Base-by-base conservation (phyloP, 2,888 invertebrate genomes). In the Thelaira solivaga region DNA sequence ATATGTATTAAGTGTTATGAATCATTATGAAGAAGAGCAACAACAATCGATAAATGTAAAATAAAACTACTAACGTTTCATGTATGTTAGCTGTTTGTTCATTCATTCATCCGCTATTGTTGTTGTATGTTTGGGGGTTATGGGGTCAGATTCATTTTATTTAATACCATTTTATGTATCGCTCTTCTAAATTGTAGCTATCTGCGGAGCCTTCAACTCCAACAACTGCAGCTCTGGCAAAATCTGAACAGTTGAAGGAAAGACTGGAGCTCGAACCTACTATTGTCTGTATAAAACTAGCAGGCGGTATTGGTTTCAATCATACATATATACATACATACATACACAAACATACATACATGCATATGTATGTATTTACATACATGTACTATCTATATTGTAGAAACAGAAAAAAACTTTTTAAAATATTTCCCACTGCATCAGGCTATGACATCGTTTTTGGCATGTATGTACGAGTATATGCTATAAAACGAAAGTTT, bases 81-180 rank as follows among this genome's bases (percentile, higher is more conserved):
- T 13, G 39, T 55, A 45, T 34, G 47, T 57, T 67, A 36, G 5
- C 36, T 45, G 67, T 39, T 61, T 57, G 39, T 41, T 18, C 51
- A 24, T 47, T 61, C 29, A 29, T 31, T 61, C 8, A 5, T 31
- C 45, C 31, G 20, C 22, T 61, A 34, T 13, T 13, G 18, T 26
- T 26, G 45, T 57, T 34, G 26, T 49, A 55, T 53, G 78, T 71
- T 78, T 78, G 78, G 53, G 78, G 78, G 69, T 78, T 78, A 78
- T 74, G 78, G 64, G 78, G 78, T 78, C 74, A 78, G 65, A 74
- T 78, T 65, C 78, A 74, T 74, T 78, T 74, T 36, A 65, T 74
- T 74, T 74, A 69, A 78, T 74, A 69, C 69, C 47, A 55, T 68
- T 75, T 67, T 36, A 39, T 29, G 36, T 43, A 11, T 43, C 4